Evolutionary conservation across 92 coral and sea anemone genomes (phyloP).

Genomic region (Palythoa grandis): DNA sequence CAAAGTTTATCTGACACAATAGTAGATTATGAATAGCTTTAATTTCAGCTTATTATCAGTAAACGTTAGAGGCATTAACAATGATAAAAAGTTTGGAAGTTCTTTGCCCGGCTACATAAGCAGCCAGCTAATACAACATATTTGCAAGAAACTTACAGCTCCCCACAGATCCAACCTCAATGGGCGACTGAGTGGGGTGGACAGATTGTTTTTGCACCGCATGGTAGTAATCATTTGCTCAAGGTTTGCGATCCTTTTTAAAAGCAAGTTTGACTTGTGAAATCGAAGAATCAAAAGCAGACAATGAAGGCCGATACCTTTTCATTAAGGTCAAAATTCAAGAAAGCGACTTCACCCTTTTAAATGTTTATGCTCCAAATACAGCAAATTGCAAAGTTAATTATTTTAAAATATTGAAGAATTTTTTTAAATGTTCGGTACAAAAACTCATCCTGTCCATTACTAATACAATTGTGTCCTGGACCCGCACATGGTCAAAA

Average conservation of each 20-base stretch:
- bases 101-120: conserved; percentile 35
- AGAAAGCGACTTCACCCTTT: background rate
- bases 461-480: background rate
- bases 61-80: conserved; percentile 4
- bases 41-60: background rate
- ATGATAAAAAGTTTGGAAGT: background rate
- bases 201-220: conserved; percentile 17
- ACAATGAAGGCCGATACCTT: conserved; percentile 3
- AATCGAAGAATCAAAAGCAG: background rate
- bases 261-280: conserved; percentile 20
- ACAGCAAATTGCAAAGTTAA: conserved; percentile 15
- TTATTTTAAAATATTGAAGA: background rate
- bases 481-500: conserved; percentile 3
- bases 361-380: conserved; percentile 11
- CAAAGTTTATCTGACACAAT: background rate
- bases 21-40: conserved; percentile 4
- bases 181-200: conserved; percentile 46
- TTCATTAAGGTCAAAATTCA: background rate
- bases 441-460: background rate
- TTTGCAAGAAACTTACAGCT: conserved; percentile 24
- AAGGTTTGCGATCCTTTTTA: conserved; percentile 39
- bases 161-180: background rate
- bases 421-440: background rate
- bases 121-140: conserved; percentile 14
- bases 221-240: conserved; percentile 36